Evolutionary conservation across 2,113 vertebrate genomes (phyloP).

Genomic region (Mustela lutreola): DNA sequence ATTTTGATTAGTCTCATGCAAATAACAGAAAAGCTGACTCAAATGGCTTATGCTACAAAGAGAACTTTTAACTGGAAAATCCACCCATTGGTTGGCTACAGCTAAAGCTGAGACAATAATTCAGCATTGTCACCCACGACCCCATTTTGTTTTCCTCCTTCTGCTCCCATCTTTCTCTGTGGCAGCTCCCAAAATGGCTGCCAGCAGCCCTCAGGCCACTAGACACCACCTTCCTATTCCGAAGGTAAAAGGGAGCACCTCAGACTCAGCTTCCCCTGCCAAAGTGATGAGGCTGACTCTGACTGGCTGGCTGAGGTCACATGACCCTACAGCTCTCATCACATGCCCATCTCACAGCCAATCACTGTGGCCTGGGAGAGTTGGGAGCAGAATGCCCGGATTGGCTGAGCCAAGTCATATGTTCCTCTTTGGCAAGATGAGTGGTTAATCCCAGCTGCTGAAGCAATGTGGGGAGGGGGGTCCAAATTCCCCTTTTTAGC

Average conservation of each 20-base stretch:
- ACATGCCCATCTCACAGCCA: neutral
- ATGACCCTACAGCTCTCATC: neutral
- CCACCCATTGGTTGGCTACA: neutral
- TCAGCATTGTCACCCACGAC: neutral
- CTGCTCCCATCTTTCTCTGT: neutral
- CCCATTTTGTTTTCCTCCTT: neutral
- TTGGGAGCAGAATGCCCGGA: neutral
- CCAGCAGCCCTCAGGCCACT: neutral
- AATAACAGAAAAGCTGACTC: conserved; percentile 51
- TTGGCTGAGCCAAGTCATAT: neutral
- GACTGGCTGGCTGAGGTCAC: neutral
- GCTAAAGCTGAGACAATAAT: neutral
- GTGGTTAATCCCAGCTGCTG: neutral
- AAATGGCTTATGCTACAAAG: neutral
- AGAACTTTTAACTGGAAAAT: neutral
- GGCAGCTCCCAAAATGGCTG: neutral
- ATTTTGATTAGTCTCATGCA: neutral
- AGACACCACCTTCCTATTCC: too few species aligned
- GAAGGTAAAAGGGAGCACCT: neutral
- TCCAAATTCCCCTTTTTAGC: neutral
- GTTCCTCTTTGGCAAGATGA: neutral
- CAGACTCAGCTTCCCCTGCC: neutral
- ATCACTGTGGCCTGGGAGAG: neutral
- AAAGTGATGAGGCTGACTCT: neutral
- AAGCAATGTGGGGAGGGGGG: neutral